Conservation (phyloP, 2,113 vertebrate species). For the Nansenia antarctica region DNA sequence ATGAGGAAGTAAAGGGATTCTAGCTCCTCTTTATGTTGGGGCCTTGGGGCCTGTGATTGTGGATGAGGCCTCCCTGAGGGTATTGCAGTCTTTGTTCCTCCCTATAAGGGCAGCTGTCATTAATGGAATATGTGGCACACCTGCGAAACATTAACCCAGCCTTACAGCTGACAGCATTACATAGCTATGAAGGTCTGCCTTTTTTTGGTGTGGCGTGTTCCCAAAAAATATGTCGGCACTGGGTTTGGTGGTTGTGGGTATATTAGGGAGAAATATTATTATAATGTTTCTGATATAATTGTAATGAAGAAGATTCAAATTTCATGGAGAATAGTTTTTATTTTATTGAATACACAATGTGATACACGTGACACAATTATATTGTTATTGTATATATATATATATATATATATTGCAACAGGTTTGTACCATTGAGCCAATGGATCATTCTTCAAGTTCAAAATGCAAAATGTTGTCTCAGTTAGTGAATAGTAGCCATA, state of each 20-base stretch:
- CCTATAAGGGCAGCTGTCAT: slow-evolving; percentile 42
- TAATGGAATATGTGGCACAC: slow-evolving; percentile 48
- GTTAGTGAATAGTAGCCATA: not conserved
- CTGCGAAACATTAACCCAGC: slow-evolving; percentile 44
- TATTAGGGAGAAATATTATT: not conserved
- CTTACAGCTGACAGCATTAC: slow-evolving; percentile 34
- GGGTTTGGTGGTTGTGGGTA: not conserved
- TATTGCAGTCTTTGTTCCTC: slow-evolving; percentile 35
- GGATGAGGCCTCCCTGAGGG: slow-evolving; percentile 7
- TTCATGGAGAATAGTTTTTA: not conserved
- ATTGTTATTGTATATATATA: too few relatives aligned
- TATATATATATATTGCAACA: not conserved
- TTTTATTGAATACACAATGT: too few relatives aligned
- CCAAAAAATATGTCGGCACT: not conserved
- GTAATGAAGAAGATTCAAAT: not conserved
- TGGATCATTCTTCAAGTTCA: not conserved
- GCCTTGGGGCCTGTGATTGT: not conserved
- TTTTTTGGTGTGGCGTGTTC: not conserved
- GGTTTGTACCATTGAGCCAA: not conserved
- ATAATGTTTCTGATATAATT: not conserved
- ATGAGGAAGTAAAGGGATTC: not conserved
- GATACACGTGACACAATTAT: too few relatives aligned
- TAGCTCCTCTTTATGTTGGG: not conserved
- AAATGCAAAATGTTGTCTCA: too few relatives aligned
- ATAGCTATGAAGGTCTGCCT: not conserved